A percentile compares a stretch with the other conserved stretches of the same genome.
These are phyloP conservation scores for Branchipolynoe longqiensis DNA, from an alignment of 2,888 invertebrate genomes.

Conservation along the genomic window DNA sequence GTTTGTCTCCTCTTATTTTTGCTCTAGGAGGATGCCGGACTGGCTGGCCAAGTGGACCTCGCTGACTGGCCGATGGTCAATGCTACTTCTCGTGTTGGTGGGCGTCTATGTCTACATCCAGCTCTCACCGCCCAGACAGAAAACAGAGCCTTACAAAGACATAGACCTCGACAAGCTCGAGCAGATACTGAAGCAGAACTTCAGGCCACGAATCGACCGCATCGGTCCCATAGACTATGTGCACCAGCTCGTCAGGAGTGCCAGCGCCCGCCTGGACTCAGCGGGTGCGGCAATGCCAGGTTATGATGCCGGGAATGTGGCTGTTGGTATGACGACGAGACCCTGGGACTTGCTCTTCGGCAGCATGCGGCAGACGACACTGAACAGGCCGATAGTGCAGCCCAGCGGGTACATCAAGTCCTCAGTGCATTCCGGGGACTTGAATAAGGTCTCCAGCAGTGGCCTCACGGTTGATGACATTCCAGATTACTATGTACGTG, in stretches of 20 bases:
- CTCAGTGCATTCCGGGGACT: neutral
- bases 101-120: constrained; percentile 12
- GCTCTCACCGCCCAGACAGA: neutral
- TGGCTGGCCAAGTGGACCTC: no score
- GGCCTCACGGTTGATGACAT: neutral
- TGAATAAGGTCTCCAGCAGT: neutral
- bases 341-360: neutral
- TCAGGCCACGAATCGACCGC: constrained; percentile 12
- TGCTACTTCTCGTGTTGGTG: neutral
- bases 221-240: constrained; percentile 3
- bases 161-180: neutral
- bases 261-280: neutral
- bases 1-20: no score
- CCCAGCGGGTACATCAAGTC: neutral
- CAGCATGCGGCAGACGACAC: neutral
- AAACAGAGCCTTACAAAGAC: neutral
- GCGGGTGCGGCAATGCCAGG: neutral
- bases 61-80: constrained; percentile 10
- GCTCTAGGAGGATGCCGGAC: no score
- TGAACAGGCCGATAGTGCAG: neutral
- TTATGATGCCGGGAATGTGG: no score
- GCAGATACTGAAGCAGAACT: constrained; percentile 9
- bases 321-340: neutral
- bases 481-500: neutral
- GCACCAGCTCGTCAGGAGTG: neutral